These are phyloP conservation scores for Agriopis aurantiaria DNA, from an alignment of 2,888 invertebrate genomes.

Conservation along the genomic window DNA sequence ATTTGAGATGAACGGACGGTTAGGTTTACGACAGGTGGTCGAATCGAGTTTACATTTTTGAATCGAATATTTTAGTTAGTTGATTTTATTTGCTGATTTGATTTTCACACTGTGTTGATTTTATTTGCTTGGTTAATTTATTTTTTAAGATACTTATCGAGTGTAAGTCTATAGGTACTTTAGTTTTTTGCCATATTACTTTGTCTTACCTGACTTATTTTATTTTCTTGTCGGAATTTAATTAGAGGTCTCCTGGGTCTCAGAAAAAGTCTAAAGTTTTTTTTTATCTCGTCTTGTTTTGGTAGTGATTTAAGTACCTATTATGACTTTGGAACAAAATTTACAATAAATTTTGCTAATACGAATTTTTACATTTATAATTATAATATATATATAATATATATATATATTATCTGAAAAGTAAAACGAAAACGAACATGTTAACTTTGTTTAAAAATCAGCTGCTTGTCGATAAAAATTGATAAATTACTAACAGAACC, in stretches of 20 bases:
- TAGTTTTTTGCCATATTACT: background rate
- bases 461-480: constrained; percentile 73
- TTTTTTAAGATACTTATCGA: background rate
- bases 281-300: too few species aligned
- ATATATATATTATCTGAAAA: background rate
- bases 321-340: too few species aligned
- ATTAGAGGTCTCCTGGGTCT: too few species aligned
- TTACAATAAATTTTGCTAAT: too few species aligned
- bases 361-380: too few species aligned
- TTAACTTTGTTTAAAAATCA: constrained; percentile 57
- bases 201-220: background rate
- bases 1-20: constrained; percentile 18
- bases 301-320: too few species aligned
- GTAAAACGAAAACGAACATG: constrained; percentile 54
- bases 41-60: constrained; percentile 1
- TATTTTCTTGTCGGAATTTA: background rate
- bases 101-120: background rate
- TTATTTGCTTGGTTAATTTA: background rate
- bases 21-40: constrained; percentile 8
- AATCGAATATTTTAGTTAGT: background rate
- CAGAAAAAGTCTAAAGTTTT: too few species aligned
- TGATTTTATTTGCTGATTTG: background rate
- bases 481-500: constrained; percentile 70
- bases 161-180: constrained; percentile 36
- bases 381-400: too few species aligned